Percentiles rank a stretch among this genome's conserved stretches.
phyloP scores from a whole-genome alignment of 1,140 invertebrate genomes.

The Drosophila ananassae region DNA sequence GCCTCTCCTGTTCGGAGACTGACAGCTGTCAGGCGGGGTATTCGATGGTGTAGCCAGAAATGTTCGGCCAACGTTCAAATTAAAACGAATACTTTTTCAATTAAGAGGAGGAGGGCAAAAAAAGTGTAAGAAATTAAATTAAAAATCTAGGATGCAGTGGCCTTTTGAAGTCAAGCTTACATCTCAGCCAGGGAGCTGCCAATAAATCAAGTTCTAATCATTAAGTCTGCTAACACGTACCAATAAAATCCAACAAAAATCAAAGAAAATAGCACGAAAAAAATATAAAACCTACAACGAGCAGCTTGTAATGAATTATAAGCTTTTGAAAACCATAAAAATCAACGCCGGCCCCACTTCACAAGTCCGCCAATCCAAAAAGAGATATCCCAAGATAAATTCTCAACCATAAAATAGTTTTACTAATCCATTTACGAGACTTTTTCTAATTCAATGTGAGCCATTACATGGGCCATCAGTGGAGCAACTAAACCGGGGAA shows the following conservation, averaged over 20 bases:
- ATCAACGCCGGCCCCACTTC: background rate
- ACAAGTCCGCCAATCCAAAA: slow-evolving; percentile 15
- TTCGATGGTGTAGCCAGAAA: slow-evolving; percentile 9
- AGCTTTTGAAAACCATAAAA: slow-evolving; percentile 21
- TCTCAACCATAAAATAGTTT: slow-evolving; percentile 35
- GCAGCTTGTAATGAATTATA: background rate
- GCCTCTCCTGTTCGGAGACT: slow-evolving; percentile 34
- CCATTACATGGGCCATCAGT: slow-evolving; percentile 35
- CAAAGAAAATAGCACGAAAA: background rate
- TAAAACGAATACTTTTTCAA: slow-evolving; percentile 33
- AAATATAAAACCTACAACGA: background rate
- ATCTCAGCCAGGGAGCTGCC: too few relatives aligned
- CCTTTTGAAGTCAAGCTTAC: too few relatives aligned
- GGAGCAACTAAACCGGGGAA: slow-evolving; percentile 29
- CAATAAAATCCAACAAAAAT: background rate
- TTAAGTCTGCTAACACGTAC: background rate
- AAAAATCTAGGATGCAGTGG: background rate
- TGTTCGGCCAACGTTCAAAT: slow-evolving; percentile 20
- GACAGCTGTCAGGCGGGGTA: slow-evolving; percentile 61
- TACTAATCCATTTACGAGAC: slow-evolving; percentile 62
- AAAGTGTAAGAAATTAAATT: slow-evolving; percentile 7
- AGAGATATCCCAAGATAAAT: slow-evolving; percentile 33
- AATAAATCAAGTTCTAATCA: background rate
- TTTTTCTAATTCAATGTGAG: slow-evolving; percentile 55
- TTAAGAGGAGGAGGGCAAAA: slow-evolving; percentile 14